A percentile compares a stretch with the other conserved stretches of the same genome.
Evolutionary conservation across 2,797 vertebrate genomes (phyloP).

Genomic region (Chaetodon trifasciatus): DNA sequence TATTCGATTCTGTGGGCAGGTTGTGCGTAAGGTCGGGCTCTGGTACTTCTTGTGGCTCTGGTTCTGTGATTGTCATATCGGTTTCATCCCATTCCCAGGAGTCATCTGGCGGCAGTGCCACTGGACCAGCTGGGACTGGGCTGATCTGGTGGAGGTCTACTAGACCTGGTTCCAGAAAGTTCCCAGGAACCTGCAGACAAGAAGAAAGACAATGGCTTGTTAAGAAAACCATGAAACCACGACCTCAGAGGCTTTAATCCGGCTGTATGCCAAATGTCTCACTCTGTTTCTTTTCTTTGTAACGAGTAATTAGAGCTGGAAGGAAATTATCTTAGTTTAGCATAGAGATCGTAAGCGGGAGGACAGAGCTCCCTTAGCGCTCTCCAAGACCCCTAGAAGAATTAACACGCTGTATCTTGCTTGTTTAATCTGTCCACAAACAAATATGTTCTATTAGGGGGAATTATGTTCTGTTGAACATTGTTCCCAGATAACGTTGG

Average conservation of each 20-base stretch:
- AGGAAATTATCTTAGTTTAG: too few species aligned
- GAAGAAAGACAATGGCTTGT: neutral
- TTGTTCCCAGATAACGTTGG: too few species aligned
- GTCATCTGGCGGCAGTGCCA: constrained; percentile 86
- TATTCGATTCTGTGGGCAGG: constrained; percentile 57
- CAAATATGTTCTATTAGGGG: too few species aligned
- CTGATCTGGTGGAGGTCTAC: constrained; percentile 88
- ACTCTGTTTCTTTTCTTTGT: neutral
- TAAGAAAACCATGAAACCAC: neutral
- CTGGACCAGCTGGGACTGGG: constrained; percentile 50
- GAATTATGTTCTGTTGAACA: too few species aligned
- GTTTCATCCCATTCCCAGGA: constrained; percentile 99
- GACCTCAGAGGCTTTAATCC: constrained; percentile 1
- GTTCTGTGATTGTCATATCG: constrained; percentile 91
- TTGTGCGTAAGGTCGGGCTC: constrained; percentile 66
- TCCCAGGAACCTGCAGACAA: constrained; percentile 88
- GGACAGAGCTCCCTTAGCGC: too few species aligned
- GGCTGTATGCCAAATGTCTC: neutral
- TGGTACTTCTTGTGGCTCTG: constrained; percentile 78
- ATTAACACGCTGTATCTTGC: too few species aligned
- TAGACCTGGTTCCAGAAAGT: constrained; percentile 90
- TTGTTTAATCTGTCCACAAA: too few species aligned
- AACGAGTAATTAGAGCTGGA: too few species aligned
- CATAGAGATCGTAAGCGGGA: too few species aligned
- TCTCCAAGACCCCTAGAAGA: too few species aligned